A percentile compares a stretch with the other conserved stretches of the same genome.
Evolutionary conservation across 2,888 invertebrate species (phyloP).

Genomic region (Microctonus aethiopoides): DNA sequence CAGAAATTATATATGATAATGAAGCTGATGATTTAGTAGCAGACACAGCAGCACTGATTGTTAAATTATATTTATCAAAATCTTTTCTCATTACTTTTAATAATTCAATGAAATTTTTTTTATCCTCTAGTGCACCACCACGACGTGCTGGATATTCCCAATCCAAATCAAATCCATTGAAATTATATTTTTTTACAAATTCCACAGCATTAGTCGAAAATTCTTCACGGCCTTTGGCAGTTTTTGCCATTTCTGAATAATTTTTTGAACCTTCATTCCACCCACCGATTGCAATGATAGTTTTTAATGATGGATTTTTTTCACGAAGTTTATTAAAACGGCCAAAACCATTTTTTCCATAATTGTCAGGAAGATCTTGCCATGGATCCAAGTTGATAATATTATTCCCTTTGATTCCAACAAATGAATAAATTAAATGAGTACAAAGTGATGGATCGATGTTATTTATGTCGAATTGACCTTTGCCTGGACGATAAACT

Average conservation of each 20-base stretch:
- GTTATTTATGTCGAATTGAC: constrained; percentile 75
- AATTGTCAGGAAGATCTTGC: constrained; percentile 71
- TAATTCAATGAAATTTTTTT: constrained; percentile 69
- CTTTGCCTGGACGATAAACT: constrained; percentile 73
- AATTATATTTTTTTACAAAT: constrained; percentile 67
- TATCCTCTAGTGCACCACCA: constrained; percentile 67
- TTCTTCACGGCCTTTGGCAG: constrained; percentile 45
- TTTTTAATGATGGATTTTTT: constrained; percentile 69
- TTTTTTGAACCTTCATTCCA: constrained; percentile 74
- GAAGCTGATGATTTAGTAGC: constrained; percentile 69
- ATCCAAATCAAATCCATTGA: constrained; percentile 78
- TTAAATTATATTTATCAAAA: constrained; percentile 69
- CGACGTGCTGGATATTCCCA: constrained; percentile 77
- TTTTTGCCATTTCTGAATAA: constrained; percentile 70
- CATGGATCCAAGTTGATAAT: constrained; percentile 71
- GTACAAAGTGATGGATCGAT: constrained; percentile 79
- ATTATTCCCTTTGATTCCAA: constrained; percentile 70
- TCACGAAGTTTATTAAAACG: constrained; percentile 70
- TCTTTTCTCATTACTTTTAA: constrained; percentile 71
- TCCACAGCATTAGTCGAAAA: constrained; percentile 38
- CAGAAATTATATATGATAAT: constrained; percentile 72
- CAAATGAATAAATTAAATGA: constrained; percentile 80
- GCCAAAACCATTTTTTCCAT: constrained; percentile 67
- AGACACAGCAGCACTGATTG: constrained; percentile 67
- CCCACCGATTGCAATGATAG: constrained; percentile 73